Conservation (phyloP, 2,113 vertebrate genomes). For the Pipa parva region DNA sequence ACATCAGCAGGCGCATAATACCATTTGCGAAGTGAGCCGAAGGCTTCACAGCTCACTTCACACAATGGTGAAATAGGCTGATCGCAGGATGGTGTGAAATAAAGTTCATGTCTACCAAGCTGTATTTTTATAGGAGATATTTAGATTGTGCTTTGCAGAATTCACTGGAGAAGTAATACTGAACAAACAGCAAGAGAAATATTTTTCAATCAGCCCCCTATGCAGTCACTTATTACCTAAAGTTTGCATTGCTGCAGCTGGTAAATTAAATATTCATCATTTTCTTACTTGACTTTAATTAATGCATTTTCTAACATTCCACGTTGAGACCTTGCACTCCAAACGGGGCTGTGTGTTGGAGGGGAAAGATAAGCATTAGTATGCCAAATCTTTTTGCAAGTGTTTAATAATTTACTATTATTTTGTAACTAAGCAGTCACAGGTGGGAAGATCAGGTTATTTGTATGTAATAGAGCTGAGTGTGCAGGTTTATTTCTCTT, state of each 20-base stretch:
- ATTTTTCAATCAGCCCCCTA: slow-evolving; percentile 41
- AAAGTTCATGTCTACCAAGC: background rate
- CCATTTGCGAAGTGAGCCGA: no score
- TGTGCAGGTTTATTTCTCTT: slow-evolving; percentile 18
- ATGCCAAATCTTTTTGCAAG: slow-evolving; percentile 41
- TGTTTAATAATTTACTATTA: slow-evolving; percentile 40
- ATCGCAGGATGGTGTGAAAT: no score
- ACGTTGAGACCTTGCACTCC: slow-evolving; percentile 27
- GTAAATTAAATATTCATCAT: slow-evolving; percentile 36
- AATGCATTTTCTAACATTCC: slow-evolving; percentile 35
- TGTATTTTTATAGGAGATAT: background rate
- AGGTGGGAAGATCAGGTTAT: slow-evolving; percentile 36
- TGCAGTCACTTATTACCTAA: slow-evolving; percentile 30
- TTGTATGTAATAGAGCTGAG: slow-evolving; percentile 11
- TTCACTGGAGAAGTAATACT: slow-evolving; percentile 7
- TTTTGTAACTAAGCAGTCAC: slow-evolving; percentile 32
- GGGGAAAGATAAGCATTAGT: slow-evolving; percentile 27
- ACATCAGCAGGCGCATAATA: no score
- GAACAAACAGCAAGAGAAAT: slow-evolving; percentile 30
- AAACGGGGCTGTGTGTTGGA: slow-evolving; percentile 10
- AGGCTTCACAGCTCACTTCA: no score
- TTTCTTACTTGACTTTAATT: slow-evolving; percentile 36
- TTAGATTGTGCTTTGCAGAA: background rate
- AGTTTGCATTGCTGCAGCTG: slow-evolving; percentile 41
- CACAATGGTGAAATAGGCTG: no score